Conservation (phyloP, 2,888 invertebrate species). For the Drosophila atripex region DNA sequence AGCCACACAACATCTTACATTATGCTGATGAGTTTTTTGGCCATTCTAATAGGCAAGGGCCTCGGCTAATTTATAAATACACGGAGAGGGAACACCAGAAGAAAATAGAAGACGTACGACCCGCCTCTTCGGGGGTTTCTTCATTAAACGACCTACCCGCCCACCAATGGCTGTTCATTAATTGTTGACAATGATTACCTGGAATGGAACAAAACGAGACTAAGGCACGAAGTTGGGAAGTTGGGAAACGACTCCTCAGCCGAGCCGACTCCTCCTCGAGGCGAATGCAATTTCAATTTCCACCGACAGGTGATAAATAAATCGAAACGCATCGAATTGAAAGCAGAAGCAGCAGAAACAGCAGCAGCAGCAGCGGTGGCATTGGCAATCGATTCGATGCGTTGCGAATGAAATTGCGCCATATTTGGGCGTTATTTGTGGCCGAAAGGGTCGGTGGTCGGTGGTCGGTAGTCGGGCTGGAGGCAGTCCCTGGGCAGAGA, state of each 20-base stretch:
- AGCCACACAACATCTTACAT: slow-evolving; percentile 82
- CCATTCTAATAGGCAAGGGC: slow-evolving; percentile 72
- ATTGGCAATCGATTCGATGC: slow-evolving; percentile 66
- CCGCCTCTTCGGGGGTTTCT: slow-evolving; percentile 46
- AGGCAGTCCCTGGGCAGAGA: slow-evolving; percentile 23
- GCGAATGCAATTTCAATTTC: slow-evolving; percentile 80
- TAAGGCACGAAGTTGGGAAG: slow-evolving; percentile 23
- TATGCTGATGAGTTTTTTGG: slow-evolving; percentile 81
- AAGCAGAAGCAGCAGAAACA: slow-evolving; percentile 41
- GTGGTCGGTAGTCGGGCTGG: neutral
- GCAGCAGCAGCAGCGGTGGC: slow-evolving; percentile 33
- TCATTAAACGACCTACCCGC: slow-evolving; percentile 72
- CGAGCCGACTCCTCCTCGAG: too few relatives aligned
- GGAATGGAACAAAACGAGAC: slow-evolving; percentile 33
- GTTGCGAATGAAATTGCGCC: slow-evolving; percentile 77
- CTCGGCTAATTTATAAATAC: slow-evolving; percentile 53
- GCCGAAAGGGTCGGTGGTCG: slow-evolving; percentile 15
- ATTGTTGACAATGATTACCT: slow-evolving; percentile 79
- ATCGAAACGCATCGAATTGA: slow-evolving; percentile 80
- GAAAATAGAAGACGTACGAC: neutral
- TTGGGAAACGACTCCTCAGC: neutral
- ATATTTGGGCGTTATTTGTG: slow-evolving; percentile 79
- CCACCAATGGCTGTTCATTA: slow-evolving; percentile 72
- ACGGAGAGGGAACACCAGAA: slow-evolving; percentile 1
- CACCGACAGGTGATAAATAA: slow-evolving; percentile 84